These are phyloP conservation scores for Acrocephalus kingi DNA, from an alignment of 2,113 vertebrate species.

Conservation along the genomic window DNA sequence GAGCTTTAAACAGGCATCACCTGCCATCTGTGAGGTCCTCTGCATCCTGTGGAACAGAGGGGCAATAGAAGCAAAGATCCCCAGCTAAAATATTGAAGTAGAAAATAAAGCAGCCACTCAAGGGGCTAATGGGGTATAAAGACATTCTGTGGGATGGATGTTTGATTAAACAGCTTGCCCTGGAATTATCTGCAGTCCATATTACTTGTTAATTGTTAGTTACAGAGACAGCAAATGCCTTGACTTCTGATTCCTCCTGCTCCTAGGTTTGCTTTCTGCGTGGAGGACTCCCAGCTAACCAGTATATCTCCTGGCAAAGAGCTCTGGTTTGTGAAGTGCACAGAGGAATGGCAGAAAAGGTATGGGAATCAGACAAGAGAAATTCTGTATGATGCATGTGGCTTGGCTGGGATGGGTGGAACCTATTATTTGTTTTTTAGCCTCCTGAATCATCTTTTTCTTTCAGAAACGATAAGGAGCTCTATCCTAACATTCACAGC, in stretches of 20 bases:
- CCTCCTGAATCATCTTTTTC: background rate
- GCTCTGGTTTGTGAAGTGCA: slow-evolving; percentile 87
- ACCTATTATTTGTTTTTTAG: background rate
- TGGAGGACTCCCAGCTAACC: slow-evolving; percentile 73
- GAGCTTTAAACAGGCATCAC: background rate
- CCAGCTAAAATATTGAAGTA: background rate
- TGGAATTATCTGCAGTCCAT: rapidly evolving
- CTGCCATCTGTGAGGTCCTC: background rate
- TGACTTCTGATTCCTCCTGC: background rate
- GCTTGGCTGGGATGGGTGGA: background rate
- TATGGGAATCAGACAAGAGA: background rate
- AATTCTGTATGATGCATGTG: background rate
- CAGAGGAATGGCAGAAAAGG: slow-evolving; percentile 84
- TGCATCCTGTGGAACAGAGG: rapidly evolving
- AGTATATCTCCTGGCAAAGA: slow-evolving; percentile 84
- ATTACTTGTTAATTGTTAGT: background rate
- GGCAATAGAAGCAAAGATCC: background rate
- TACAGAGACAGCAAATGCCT: background rate
- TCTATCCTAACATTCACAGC: background rate
- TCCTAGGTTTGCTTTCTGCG: slow-evolving; percentile 89
- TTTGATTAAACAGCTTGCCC: background rate
- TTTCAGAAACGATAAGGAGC: background rate
- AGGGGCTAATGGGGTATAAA: background rate
- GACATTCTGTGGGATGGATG: background rate
- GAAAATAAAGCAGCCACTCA: background rate